Evolutionary conservation across 2,888 invertebrate species (phyloP).

Genomic region (Drosophila setosimentum): DNA sequence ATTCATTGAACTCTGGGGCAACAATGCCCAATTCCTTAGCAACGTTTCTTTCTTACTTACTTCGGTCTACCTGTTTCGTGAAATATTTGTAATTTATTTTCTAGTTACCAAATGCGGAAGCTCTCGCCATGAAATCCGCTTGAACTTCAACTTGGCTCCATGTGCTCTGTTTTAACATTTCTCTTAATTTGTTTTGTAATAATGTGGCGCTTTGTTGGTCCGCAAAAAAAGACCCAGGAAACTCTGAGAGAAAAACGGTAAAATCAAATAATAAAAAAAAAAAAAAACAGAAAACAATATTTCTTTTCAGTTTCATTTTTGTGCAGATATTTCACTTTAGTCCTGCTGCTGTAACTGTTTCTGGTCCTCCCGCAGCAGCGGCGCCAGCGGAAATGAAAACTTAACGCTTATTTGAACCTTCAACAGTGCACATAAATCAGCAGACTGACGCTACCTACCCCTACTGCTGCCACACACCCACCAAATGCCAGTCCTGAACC

Average conservation of each 20-base stretch:
- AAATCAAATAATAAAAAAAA: conserved; percentile 16
- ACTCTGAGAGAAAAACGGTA: conserved; percentile 6
- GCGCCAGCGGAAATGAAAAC: conserved; percentile 80
- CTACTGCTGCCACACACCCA: conserved; percentile 1
- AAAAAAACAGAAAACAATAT: conserved; percentile 62
- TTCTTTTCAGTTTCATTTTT: conserved; percentile 74
- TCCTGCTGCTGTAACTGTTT: conserved; percentile 36
- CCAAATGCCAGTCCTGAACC: conserved; percentile 20
- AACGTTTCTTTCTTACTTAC: conserved; percentile 3
- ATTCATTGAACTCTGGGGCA: conserved; percentile 27
- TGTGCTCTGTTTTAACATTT: conserved; percentile 71
- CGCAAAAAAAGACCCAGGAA: conserved; percentile 11
- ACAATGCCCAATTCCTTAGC: conserved; percentile 19
- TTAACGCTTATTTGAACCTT: conserved; percentile 81
- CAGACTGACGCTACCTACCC: conserved; percentile 59
- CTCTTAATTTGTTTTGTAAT: conserved; percentile 78
- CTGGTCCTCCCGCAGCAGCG: conserved; percentile 38
- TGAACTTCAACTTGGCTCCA: conserved; percentile 52
- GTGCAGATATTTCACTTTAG: conserved; percentile 66
- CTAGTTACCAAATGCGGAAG: conserved; percentile 31
- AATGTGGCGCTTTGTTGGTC: conserved; percentile 54
- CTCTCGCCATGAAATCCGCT: conserved; percentile 37
- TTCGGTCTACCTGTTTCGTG: conserved; percentile 34
- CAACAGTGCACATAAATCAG: conserved; percentile 80
- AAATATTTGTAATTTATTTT: conserved; percentile 58